phyloP scores from a whole-genome alignment of 2,888 invertebrate genomes.

The Notocelia uddmanniana region DNA sequence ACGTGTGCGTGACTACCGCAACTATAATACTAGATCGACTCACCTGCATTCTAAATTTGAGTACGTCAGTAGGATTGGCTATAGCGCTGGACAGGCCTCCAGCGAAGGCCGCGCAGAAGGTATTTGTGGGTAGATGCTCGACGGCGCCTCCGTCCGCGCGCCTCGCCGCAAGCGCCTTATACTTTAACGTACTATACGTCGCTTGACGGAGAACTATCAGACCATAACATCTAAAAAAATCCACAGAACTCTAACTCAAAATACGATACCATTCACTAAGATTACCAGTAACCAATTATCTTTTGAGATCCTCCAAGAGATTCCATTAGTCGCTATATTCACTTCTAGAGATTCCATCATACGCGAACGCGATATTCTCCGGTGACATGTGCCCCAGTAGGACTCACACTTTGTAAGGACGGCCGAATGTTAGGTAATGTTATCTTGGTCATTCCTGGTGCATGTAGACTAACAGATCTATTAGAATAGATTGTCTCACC shows the following conservation, averaged over 20 bases:
- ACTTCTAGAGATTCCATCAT: no score
- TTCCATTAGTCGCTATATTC: no score
- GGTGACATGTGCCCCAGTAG: not conserved
- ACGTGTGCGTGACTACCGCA: not conserved
- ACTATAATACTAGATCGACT: not conserved
- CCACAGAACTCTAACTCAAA: no score
- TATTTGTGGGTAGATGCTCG: conserved; percentile 88
- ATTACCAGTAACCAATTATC: no score
- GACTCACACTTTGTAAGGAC: not conserved
- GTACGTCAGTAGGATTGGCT: conserved; percentile 98
- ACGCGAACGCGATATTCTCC: not conserved
- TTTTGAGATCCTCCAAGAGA: not conserved
- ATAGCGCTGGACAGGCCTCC: conserved; percentile 97
- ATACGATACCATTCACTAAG: no score
- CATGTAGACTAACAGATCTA: no score
- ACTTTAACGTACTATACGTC: conserved; percentile 97
- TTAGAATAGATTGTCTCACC: no score
- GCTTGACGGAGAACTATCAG: conserved; percentile 95
- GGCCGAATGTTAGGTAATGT: not conserved
- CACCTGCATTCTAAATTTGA: conserved; percentile 92
- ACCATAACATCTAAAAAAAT: no score
- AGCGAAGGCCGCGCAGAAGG: conserved; percentile 93
- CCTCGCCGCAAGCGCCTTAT: conserved; percentile 86
- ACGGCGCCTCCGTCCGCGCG: conserved; percentile 79
- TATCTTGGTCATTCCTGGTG: no score